Percentiles rank a stretch among this genome's conserved stretches.
Conservation (phyloP, 2,888 invertebrate species). For the Dendrolimus houi region DNA sequence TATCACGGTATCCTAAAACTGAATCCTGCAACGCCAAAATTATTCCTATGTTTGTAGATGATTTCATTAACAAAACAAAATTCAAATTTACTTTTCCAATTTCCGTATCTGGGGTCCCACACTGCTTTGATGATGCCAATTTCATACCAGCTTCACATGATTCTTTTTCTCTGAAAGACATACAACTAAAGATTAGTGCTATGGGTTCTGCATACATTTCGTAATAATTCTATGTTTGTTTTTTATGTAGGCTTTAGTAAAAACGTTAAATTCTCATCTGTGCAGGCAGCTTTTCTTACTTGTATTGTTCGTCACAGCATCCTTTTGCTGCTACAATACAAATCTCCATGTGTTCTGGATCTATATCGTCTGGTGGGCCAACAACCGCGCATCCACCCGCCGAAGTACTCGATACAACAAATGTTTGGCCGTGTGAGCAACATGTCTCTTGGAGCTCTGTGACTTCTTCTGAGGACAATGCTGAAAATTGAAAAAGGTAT, state of each 20-base stretch:
- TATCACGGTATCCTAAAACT: too few relatives aligned
- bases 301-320: constrained; percentile 43
- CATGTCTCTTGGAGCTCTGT: constrained; percentile 39
- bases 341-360: constrained; percentile 26
- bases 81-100: constrained; percentile 42
- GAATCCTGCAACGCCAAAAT: too few relatives aligned
- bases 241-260: too few relatives aligned
- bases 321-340: constrained; percentile 30
- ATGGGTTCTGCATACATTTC: too few relatives aligned
- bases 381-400: constrained; percentile 25
- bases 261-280: too few relatives aligned
- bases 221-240: too few relatives aligned
- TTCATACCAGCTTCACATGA: constrained; percentile 46
- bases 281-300: constrained; percentile 25
- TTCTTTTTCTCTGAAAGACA: constrained; percentile 38
- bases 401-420: constrained; percentile 21
- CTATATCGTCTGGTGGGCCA: constrained; percentile 34
- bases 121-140: constrained; percentile 36
- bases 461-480: constrained; percentile 37
- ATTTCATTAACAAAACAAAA: too few relatives aligned
- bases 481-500: constrained; percentile 16
- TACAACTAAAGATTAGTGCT: not conserved
- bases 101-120: constrained; percentile 34
- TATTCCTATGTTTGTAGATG: too few relatives aligned
- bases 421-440: constrained; percentile 37